Base-by-base conservation (phyloP, 2,888 invertebrate genomes). In the Pardosa pseudoannulata region DNA sequence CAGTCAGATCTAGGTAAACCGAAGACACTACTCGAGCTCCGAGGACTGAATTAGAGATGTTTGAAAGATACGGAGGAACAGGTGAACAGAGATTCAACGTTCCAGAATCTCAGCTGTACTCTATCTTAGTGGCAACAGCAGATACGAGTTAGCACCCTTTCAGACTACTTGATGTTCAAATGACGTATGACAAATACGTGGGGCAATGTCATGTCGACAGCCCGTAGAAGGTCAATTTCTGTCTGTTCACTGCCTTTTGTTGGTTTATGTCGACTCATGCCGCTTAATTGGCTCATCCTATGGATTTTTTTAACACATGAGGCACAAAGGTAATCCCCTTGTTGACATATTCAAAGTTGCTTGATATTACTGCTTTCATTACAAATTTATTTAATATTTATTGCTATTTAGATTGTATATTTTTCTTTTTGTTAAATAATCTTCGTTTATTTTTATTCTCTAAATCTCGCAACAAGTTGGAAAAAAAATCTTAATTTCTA, bases 131-230 rank as follows among this genome's bases (percentile, higher is more conserved):
- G 64, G 65, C 72, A 65, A 32, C 79, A 36, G 13, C 71, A 72
- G 39, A 72, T 65, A 72, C 36, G 65, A 46, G 64, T 72, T 72
- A 72, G 32, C 72, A 71, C 29, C 64, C 64, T 50, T 72, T 50
- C 19, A n/a, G 39, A 11, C 36, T 64, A 46, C 71, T 75, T 70
- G 41, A 76, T 76, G 75, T 70, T 39, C 39, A 41, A 76, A 62
- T 82, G 82, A 82, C 82, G 82, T 75, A 82, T 76, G 82, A 82
- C 62, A 76, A 31, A 41, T 71, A 36, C 41, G 28, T 70, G 71
- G 75, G 75, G 75, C 75, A 75, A 82, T 82, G 82, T 71, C 82
- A 76, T 82, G 75, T 82, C 75, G 82, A 76, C 82, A 76, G 62
- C 75, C 74, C 71, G 70, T 41, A 70, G 70, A 41, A 82, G 75